These are phyloP conservation scores for Cyprinodon variegatus DNA, from an alignment of 2,113 vertebrate species.

Conservation along the genomic window DNA sequence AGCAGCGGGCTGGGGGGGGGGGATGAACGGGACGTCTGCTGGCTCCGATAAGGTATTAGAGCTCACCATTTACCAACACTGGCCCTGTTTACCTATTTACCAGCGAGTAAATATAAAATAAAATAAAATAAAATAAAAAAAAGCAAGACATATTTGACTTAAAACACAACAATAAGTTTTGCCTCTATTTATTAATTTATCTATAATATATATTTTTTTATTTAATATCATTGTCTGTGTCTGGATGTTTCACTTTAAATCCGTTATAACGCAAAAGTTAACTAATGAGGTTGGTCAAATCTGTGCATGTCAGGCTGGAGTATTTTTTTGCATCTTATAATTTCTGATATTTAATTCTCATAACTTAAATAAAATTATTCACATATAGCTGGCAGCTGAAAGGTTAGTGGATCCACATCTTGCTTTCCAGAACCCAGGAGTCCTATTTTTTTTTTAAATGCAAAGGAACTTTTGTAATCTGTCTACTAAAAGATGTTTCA, in stretches of 20 bases:
- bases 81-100: background rate
- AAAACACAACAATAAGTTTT: background rate
- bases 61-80: slow-evolving; percentile 22
- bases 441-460: background rate
- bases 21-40: slow-evolving; percentile 43
- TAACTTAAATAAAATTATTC: background rate
- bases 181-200: background rate
- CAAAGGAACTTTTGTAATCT: background rate
- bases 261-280: background rate
- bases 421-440: background rate
- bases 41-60: slow-evolving; percentile 23
- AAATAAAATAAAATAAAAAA: background rate
- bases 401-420: background rate
- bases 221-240: background rate
- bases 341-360: background rate
- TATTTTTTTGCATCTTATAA: background rate
- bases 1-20: slow-evolving; percentile 41
- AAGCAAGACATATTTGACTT: background rate
- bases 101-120: background rate
- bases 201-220: background rate
- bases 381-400: background rate
- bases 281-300: too few species aligned
- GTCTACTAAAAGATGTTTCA: background rate
- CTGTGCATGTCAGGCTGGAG: too few species aligned
- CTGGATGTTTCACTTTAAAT: background rate